Base-by-base conservation (phyloP, 2,888 invertebrate genomes). In the Chrysolina haemoptera region DNA sequence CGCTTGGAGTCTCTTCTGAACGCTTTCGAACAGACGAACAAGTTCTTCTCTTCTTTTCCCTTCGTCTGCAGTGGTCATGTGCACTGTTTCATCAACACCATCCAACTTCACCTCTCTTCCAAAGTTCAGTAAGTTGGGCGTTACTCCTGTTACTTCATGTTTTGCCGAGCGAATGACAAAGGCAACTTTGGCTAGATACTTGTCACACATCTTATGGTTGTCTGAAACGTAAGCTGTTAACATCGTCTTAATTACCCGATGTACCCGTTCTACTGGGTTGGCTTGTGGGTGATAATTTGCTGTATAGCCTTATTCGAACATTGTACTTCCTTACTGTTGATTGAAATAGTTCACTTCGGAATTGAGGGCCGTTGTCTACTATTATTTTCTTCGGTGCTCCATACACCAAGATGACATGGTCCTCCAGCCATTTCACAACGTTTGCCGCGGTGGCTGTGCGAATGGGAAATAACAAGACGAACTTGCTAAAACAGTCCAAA, bases 261-360 rank as follows among this genome's bases (percentile, higher is more conserved):
- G 85, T 0, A 81, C 78, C 10, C 85, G 46, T 74, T 86, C 85
- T 0, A 80, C 81, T 0, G 83, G 84, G 73, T 86, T 85, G 1
- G 81, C 82, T 63, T 85, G 85, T 0, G 83, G 82, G 16, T 83
- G 76, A 67, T 86, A 85, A 4, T 77, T 68, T 11, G 16, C 59
- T 9, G 40, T 78, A 50, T 70, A 78, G 0, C 20, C 14, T n/a
- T 0, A 72, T 59, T 16, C 67, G 41, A n/a, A 71, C 71, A 11
- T 68, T 35, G 55, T 79, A 79, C 11, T 43, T 40, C 10, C 40
- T n/a, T 14, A 63, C 22, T 18, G 77, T 35, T 1, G 65, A 55
- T 14, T 22, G n/a, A 20, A 78, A 76, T 5, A 40, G 65, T n/a
- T 71, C 68, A 40, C 76, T 71, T 5, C 66, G 46, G 64, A 80